phyloP scores from a whole-genome alignment of 2,888 invertebrate genomes.

The Tetragnatha montana region DNA sequence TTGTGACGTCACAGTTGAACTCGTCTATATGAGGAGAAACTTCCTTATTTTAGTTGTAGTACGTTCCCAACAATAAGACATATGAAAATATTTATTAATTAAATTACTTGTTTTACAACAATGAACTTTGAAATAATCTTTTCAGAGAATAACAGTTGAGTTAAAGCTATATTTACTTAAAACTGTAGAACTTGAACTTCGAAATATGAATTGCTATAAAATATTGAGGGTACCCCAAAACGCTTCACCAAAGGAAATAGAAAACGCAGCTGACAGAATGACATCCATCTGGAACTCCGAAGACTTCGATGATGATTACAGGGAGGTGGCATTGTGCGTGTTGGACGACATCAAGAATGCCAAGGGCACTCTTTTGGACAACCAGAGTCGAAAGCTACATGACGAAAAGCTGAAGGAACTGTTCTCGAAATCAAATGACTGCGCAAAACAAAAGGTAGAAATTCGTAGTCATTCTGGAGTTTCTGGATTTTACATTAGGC shows the following conservation, averaged over 20 bases:
- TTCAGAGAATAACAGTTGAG: too few relatives aligned
- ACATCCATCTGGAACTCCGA: conserved; percentile 32
- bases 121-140: too few relatives aligned
- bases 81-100: too few relatives aligned
- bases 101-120: too few relatives aligned
- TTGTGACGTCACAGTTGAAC: too few relatives aligned
- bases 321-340: conserved; percentile 25
- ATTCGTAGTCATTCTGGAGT: conserved; percentile 14
- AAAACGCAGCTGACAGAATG: conserved; percentile 18
- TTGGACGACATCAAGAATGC: conserved; percentile 33
- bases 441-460: neutral
- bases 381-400: neutral
- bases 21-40: too few relatives aligned
- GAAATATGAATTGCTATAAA: conserved; percentile 38
- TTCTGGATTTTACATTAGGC: neutral
- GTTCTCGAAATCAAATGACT: neutral
- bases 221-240: conserved; percentile 10
- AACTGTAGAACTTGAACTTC: neutral
- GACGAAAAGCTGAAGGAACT: neutral
- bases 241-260: conserved; percentile 30
- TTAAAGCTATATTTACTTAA: too few relatives aligned
- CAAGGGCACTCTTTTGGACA: conserved; percentile 22
- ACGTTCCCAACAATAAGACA: too few relatives aligned
- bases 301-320: conserved; percentile 31
- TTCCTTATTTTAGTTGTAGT: too few relatives aligned